Evolutionary conservation across 2,113 vertebrate species (phyloP).

Genomic region (Osmerus mordax): DNA sequence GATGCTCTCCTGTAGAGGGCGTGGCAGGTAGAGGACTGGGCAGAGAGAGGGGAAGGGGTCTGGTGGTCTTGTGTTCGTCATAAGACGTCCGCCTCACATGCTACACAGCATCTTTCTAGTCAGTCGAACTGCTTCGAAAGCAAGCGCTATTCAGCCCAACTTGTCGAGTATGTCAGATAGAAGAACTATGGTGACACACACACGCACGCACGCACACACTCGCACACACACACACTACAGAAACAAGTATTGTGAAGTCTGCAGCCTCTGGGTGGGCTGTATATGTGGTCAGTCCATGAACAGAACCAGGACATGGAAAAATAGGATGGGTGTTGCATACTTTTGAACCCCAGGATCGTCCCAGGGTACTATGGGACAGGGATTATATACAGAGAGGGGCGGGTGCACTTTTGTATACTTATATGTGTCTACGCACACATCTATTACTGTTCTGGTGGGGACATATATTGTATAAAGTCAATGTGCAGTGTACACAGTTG

Average conservation of each 20-base stretch:
- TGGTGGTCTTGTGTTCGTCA: constrained; percentile 54
- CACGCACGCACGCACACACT: constrained; percentile 6
- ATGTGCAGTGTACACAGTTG: background rate
- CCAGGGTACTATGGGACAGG: constrained; percentile 43
- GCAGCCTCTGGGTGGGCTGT: constrained; percentile 31
- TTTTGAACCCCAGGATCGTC: constrained; percentile 41
- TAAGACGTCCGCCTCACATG: constrained; percentile 60
- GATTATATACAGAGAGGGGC: constrained; percentile 29
- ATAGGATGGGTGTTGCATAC: constrained; percentile 53
- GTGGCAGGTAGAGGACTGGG: constrained; percentile 34
- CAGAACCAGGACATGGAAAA: constrained; percentile 36
- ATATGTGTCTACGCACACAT: constrained; percentile 20
- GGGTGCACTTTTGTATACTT: constrained; percentile 12
- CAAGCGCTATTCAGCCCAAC: constrained; percentile 60
- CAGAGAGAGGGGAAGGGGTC: constrained; percentile 49
- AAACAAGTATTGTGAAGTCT: constrained; percentile 42
- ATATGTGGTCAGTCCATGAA: constrained; percentile 41
- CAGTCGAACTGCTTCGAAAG: constrained; percentile 40
- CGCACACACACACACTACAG: constrained; percentile 25
- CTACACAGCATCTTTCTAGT: constrained; percentile 53
- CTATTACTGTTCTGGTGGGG: constrained; percentile 28
- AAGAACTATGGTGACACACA: constrained; percentile 35
- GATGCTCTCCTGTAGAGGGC: constrained; percentile 28
- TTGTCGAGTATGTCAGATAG: constrained; percentile 65
- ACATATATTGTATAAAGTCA: constrained; percentile 18